Evolutionary conservation across 1,140 invertebrate genomes (phyloP), one percentile per base, ranked within the genome.

Genomic region (Neodiprion pinetum): DNA sequence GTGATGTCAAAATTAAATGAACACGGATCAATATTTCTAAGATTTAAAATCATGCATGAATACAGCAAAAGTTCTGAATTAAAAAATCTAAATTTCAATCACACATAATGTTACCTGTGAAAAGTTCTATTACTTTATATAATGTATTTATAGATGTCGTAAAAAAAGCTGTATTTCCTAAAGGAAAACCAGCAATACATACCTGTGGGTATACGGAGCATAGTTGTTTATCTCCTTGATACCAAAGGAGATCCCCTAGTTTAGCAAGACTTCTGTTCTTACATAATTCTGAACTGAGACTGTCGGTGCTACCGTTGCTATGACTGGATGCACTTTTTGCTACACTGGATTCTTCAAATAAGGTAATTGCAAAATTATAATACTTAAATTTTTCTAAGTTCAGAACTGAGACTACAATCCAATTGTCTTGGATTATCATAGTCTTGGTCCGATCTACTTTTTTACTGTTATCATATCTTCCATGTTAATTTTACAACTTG

Each of bases 181-280:
- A 86, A 86, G 61, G 82, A 81, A 14, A 86, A 83, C 81, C 84
- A 87, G 14, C 82, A 82, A 48, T 80, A 83, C 71, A 80, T 87
- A 86, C 89, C 85, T 83, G 86, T 76, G 90, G 90, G 74, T 86
- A 89, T 75, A 91, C 80, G 28, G 89, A 89, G 76, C 89, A 91
- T 40, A 90, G 85, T 49, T 87, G 83, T 76, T 89, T 88, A 50
- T 89, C 86, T 12, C 83, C 88, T 77, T 87, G 81, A 75, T 87
- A 87, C 90, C 90, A 91, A 40, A 92, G 78, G 69, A 92, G 85
- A 78, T 92, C 90, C 48, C 88, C 88, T 67, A 92, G 83, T 81
- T 84, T 89, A 50, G 90, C 90, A 76, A 82, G 74, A 78, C 77
- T 84, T 40, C 87, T 87, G 80, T 91, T 92, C 48, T 74, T 75